Percentiles rank a stretch among this genome's conserved stretches.
These are phyloP conservation scores for Corythornis cristatus DNA, from an alignment of 2,113 vertebrate genomes.

Conservation along the genomic window DNA sequence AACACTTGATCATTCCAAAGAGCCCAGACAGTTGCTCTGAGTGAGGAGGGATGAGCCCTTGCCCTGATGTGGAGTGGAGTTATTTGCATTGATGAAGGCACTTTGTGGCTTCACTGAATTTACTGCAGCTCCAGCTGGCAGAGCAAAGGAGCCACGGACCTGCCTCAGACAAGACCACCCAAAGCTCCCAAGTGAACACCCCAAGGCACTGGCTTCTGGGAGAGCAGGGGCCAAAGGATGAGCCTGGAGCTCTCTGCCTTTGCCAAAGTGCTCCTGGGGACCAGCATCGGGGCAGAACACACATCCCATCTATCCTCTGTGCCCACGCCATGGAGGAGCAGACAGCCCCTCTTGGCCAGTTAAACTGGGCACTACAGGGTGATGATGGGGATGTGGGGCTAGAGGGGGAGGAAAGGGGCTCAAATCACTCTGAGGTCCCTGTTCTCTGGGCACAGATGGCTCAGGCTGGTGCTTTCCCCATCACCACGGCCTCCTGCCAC, in stretches of 20 bases:
- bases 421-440: neutral
- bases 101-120: neutral
- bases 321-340: neutral
- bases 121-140: neutral
- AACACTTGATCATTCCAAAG: neutral
- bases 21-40: neutral
- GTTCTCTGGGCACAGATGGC: rapidly evolving
- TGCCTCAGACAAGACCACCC: neutral
- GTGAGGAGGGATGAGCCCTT: neutral
- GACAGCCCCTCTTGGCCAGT: neutral
- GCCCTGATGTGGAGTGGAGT: rapidly evolving
- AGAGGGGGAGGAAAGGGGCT: neutral
- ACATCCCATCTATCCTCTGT: neutral
- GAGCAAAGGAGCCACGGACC: rapidly evolving
- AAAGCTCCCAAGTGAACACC: neutral
- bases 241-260: neutral
- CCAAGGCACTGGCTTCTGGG: neutral
- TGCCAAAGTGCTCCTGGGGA: neutral
- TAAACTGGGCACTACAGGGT: neutral
- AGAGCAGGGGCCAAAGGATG: rapidly evolving
- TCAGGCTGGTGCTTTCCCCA: neutral
- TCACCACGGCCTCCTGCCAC: neutral
- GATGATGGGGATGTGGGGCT: neutral
- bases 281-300: neutral
- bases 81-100: neutral